Conservation (phyloP, 2,113 vertebrate genomes). For the Daubentonia madagascariensis region DNA sequence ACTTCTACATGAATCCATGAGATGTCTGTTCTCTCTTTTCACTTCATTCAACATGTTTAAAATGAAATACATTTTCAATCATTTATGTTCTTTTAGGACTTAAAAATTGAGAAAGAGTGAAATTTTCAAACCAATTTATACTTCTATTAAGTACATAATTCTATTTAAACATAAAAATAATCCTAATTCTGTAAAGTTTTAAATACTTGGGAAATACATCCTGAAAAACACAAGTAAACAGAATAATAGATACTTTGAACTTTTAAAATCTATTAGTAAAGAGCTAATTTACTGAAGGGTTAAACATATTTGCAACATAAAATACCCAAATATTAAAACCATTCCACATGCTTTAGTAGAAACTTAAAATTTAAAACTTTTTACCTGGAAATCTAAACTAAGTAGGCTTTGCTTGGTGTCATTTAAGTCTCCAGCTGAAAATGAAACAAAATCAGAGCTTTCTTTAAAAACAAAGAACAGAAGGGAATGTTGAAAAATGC, state of each 20-base stretch:
- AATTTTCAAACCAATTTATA: constrained; percentile 51
- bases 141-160: constrained; percentile 56
- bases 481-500: constrained; percentile 82
- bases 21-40: neutral
- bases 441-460: constrained; percentile 82
- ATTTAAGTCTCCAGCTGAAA: constrained; percentile 86
- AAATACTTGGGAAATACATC: constrained; percentile 64
- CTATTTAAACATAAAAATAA: constrained; percentile 61
- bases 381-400: constrained; percentile 89
- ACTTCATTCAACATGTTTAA: constrained; percentile 16
- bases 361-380: constrained; percentile 84
- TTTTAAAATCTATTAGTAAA: constrained; percentile 75
- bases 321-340: constrained; percentile 71
- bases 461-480: constrained; percentile 83
- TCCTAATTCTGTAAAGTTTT: constrained; percentile 54
- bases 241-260: constrained; percentile 54
- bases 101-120: constrained; percentile 54
- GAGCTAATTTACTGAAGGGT: constrained; percentile 56
- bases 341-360: constrained; percentile 80
- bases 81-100: constrained; percentile 53
- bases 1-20: neutral
- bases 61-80: constrained; percentile 43
- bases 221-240: constrained; percentile 65
- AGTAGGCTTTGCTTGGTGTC: constrained; percentile 84
- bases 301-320: constrained; percentile 76